phyloP scores from a whole-genome alignment of 2,888 invertebrate species.

The Cataglyphis albicans region DNA sequence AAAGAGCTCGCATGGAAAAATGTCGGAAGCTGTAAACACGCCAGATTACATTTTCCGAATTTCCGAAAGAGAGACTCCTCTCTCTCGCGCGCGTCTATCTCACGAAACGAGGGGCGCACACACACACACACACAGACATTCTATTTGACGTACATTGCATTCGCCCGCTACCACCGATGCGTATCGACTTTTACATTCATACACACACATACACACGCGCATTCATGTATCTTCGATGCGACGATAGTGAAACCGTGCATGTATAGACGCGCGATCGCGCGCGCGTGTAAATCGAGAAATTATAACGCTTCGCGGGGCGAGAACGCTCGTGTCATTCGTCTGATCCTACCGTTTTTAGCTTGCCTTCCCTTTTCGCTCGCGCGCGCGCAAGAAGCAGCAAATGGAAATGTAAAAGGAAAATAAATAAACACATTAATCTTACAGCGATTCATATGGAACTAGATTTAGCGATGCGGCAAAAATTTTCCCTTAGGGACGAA shows the following conservation, averaged over 20 bases:
- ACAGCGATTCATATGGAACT: neutral
- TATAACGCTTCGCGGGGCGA: constrained; percentile 48
- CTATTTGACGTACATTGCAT: constrained; percentile 41
- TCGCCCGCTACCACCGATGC: constrained; percentile 33
- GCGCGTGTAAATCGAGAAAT: constrained; percentile 50
- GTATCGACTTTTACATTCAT: constrained; percentile 45
- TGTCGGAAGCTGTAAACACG: constrained; percentile 18
- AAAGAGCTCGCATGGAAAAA: constrained; percentile 29
- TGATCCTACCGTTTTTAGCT: neutral
- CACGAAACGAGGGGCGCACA: constrained; percentile 7
- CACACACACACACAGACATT: neutral
- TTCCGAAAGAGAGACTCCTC: constrained; percentile 19
- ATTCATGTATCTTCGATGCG: neutral
- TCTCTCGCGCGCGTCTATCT: constrained; percentile 22
- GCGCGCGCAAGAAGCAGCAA: neutral
- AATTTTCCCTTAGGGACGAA: neutral
- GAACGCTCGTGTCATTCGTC: constrained; percentile 41
- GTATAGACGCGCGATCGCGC: constrained; percentile 50
- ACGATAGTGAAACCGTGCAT: constrained; percentile 43
- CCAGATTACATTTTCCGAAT: constrained; percentile 33
- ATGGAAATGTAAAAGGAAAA: neutral
- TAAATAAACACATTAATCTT: neutral
- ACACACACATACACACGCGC: neutral
- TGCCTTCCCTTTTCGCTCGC: neutral
- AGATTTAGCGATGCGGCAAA: constrained; percentile 8